Evolutionary conservation across 2,888 invertebrate species (phyloP).

Genomic region (Tetragnatha montana): DNA sequence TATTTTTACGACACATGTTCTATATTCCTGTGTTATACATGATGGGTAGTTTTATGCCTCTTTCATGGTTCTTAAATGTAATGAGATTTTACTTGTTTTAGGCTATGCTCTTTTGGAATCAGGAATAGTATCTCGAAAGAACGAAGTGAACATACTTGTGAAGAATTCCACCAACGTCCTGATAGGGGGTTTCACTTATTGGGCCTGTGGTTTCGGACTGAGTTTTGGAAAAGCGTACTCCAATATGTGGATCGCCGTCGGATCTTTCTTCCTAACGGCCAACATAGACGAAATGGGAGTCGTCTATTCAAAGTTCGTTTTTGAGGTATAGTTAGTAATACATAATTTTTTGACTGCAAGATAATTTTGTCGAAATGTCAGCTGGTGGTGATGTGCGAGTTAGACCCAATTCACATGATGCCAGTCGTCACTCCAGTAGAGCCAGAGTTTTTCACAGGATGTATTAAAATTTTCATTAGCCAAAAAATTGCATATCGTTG

Average conservation of each 20-base stretch:
- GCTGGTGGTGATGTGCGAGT: too few species aligned
- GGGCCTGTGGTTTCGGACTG: slow-evolving; percentile 95
- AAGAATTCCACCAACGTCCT: slow-evolving; percentile 96
- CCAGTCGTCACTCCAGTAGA: too few species aligned
- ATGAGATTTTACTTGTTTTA: slow-evolving; percentile 74
- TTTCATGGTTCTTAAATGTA: not conserved
- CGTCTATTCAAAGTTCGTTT: slow-evolving; percentile 75
- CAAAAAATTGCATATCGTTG: too few species aligned
- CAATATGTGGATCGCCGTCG: slow-evolving; percentile 83
- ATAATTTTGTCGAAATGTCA: too few species aligned
- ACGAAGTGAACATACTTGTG: slow-evolving; percentile 98
- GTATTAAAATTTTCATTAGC: too few species aligned
- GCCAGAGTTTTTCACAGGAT: too few species aligned
- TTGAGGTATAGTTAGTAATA: slow-evolving; percentile 73
- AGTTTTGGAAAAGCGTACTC: slow-evolving; percentile 84
- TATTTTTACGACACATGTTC: too few species aligned
- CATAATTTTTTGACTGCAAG: too few species aligned
- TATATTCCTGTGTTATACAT: too few species aligned
- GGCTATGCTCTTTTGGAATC: slow-evolving; percentile 96
- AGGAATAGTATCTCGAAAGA: slow-evolving; percentile 84
- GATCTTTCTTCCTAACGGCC: slow-evolving; percentile 76
- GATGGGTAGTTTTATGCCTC: too few species aligned
- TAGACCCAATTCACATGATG: too few species aligned
- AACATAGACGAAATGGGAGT: slow-evolving; percentile 74
- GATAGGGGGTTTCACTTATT: slow-evolving; percentile 94